Evolutionary conservation across 2,888 invertebrate genomes (phyloP), one percentile per base, ranked within the genome.

Genomic region (Helobdella robusta): DNA sequence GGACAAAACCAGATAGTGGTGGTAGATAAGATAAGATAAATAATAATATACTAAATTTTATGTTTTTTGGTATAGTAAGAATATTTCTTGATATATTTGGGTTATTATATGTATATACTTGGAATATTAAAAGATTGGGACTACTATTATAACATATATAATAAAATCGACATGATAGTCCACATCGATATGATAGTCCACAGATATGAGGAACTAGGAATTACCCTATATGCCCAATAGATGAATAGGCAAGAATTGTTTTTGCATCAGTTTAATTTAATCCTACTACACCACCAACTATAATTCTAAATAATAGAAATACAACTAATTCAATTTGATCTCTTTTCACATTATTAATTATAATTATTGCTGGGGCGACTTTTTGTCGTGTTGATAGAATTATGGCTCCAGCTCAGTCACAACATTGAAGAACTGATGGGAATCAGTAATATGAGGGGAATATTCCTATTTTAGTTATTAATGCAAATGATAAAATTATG

Each of bases 161-260:
- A 66, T 2, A 44, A 68, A 68, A 59, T 69, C 68, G 2, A 66
- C 20, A 28, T 61, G 34, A 8, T 36, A n/a, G 40, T 54, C 32
- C 8, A 63, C 8, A 32, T 32, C n/a, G 36, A 52, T 64, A n/a
- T n/a, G n/a, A n/a, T n/a, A n/a, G n/a, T 20, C 32, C 58, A 8
- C 46, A n/a, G 0, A 63, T 20, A 28, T 36, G 8, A 6, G 59
- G 25, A 46, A 28, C 35, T 34, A 62, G 0, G 54, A 72, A 68
- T 68, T 71, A 72, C 0, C 72, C 71, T 64, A 69, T 40, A 32
- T 73, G 73, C 1, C 66, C 63, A 67, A 73, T 71, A 5, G 71
- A 73, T 30, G 72, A 71, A 46, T 70, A 69, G 15, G 68, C 69
- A 48, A 73, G 44, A 20, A 73, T 32, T 0, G 70, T 54, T 23